phyloP scores from a whole-genome alignment of 2,113 vertebrate genomes.

The Sus scrofa region DNA sequence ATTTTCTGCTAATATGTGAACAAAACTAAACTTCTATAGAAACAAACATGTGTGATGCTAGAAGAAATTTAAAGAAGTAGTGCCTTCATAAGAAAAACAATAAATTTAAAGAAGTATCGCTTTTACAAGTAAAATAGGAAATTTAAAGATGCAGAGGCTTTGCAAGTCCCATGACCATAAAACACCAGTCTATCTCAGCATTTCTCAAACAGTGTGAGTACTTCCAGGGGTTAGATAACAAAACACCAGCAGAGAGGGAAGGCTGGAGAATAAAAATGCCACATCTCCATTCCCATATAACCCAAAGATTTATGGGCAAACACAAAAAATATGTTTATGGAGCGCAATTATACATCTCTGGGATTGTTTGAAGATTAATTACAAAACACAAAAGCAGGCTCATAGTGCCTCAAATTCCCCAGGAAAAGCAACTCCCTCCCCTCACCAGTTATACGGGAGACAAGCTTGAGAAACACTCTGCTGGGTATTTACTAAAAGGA shows the following conservation, averaged over 20 bases:
- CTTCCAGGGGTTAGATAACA: no score
- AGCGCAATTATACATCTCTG: neutral
- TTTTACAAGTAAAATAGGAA: no score
- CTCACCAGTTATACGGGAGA: neutral
- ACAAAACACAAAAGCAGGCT: neutral
- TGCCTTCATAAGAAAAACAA: neutral
- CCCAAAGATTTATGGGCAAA: neutral
- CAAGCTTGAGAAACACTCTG: neutral
- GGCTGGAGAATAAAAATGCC: neutral
- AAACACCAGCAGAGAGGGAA: neutral
- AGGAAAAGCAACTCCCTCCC: neutral
- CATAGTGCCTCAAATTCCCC: neutral
- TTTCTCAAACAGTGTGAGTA: no score
- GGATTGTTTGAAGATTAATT: neutral
- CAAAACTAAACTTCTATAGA: no score
- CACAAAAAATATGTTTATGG: neutral
- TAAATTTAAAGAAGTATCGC: no score
- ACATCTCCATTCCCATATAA: neutral
- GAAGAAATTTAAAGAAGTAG: neutral
- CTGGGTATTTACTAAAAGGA: neutral
- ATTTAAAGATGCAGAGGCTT: no score
- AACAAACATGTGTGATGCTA: neutral
- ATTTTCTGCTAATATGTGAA: no score
- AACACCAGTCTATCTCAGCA: no score
- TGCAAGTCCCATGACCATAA: no score